These are phyloP conservation scores for Pteronotus mesoamericanus DNA, from an alignment of 2,797 vertebrate species.

Conservation along the genomic window DNA sequence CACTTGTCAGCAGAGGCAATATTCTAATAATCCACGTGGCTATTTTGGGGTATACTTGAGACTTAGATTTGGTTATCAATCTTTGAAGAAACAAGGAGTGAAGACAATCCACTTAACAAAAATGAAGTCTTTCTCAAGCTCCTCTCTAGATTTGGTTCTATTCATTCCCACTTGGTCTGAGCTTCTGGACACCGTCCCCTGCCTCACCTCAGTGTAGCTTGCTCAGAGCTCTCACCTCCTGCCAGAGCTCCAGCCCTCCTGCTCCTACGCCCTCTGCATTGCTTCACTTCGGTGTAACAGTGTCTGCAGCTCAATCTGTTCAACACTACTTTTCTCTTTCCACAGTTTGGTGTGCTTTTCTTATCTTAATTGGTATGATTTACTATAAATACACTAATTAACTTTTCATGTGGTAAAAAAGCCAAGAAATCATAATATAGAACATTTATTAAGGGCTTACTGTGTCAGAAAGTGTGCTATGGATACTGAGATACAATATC, in stretches of 20 bases:
- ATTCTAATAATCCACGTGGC: not conserved
- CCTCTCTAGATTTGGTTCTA: not conserved
- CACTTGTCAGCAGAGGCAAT: not conserved
- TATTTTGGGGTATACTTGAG: not conserved
- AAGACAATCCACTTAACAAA: not conserved
- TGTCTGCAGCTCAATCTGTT: not conserved
- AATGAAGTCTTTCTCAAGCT: not conserved
- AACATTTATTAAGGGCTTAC: not conserved
- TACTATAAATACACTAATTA: not conserved
- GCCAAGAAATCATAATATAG: not conserved
- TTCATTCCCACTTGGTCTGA: not conserved
- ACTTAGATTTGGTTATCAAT: not conserved
- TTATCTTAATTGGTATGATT: not conserved
- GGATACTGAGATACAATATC: not conserved
- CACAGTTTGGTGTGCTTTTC: not conserved
- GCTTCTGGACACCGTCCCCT: not conserved
- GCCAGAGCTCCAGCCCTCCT: not conserved
- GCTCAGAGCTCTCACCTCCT: not conserved
- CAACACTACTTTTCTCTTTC: not conserved
- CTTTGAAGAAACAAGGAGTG: not conserved
- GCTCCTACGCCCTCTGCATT: not conserved
- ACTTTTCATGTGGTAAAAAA: not conserved
- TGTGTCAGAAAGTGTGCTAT: not conserved
- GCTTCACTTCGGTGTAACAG: not conserved
- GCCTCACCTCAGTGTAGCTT: not conserved